Evolutionary conservation across 1,140 invertebrate species (phyloP), one percentile per base, ranked within the genome.

Genomic region (Pogonus chalceus): DNA sequence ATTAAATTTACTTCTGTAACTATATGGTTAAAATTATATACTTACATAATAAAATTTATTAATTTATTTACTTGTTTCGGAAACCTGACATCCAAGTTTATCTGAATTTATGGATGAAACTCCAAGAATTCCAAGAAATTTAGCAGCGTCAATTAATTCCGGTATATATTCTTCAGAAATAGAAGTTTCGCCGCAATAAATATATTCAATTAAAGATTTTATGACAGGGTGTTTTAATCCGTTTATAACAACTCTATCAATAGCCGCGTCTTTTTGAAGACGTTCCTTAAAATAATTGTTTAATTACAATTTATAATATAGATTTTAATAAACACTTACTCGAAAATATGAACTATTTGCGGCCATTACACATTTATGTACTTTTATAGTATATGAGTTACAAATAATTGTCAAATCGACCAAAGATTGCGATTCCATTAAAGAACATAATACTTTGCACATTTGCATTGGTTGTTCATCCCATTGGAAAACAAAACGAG

Each of bases 361-460:
- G 2, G 67, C 68, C 48, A 70, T 59, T 52, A 70, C 60, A 49
- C 63, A 63, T 61, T 70, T 70, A 51, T 70, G 68, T 0, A 64
- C 65, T 47, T 68, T 66, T 43, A 70, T 56, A 0, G 63, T 64
- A 47, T 64, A 63, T 48, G 59, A 67, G 3, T 67, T 66, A 55
- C 68, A 70, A 51, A 62, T 57, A n/a, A 70, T 62, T 7, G 62
- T 62, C 4, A 70, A 48, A 59, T 70, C 68, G 9, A 70, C 67
- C 37, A 69, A 60, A 60, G 60, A 66, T 54, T 69, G 68, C 24
- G 65, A 62, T 55, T 68, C 66, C 62, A 69, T 62, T 26, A 69
- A 53, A 1, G 60, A 61, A 54, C 68, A 67, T 16, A 69, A 55
- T 12, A 58, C 62, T 26, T 58, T 56, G n/a, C 55, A 48, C 31